Conservation (phyloP, 2,113 vertebrate genomes). For the Sarotherodon lohbergeri region DNA sequence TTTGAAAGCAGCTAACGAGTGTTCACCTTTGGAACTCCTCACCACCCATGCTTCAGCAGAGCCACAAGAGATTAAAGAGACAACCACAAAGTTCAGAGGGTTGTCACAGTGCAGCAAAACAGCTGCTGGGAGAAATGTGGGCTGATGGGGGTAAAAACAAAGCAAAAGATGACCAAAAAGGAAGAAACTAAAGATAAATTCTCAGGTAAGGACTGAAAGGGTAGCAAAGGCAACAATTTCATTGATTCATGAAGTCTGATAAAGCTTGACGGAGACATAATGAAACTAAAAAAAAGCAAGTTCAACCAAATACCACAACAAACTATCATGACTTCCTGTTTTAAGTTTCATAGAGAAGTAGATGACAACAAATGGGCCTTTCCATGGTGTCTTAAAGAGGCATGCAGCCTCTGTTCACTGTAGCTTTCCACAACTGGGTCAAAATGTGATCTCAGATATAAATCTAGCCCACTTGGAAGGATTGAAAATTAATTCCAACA, state of each 20-base stretch:
- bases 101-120: background rate
- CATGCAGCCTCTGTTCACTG: background rate
- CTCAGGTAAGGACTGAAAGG: background rate
- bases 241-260: background rate
- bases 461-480: constrained; percentile 14
- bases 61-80: background rate
- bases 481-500: constrained; percentile 31
- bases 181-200: background rate
- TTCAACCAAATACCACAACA: background rate
- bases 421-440: constrained; percentile 18
- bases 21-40: background rate
- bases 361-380: background rate
- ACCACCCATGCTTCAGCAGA: background rate
- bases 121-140: background rate
- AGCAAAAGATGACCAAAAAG: background rate
- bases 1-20: background rate
- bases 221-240: background rate
- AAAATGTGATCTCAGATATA: background rate
- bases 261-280: background rate
- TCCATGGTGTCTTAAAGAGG: background rate
- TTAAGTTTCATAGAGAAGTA: constrained; percentile 52
- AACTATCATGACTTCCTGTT: constrained; percentile 37
- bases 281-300: background rate
- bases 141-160: background rate
- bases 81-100: constrained; percentile 1